Evolutionary conservation across 2,797 vertebrate genomes (phyloP), one percentile per base, ranked within the genome.

Genomic region (Phoebastria nigripes): DNA sequence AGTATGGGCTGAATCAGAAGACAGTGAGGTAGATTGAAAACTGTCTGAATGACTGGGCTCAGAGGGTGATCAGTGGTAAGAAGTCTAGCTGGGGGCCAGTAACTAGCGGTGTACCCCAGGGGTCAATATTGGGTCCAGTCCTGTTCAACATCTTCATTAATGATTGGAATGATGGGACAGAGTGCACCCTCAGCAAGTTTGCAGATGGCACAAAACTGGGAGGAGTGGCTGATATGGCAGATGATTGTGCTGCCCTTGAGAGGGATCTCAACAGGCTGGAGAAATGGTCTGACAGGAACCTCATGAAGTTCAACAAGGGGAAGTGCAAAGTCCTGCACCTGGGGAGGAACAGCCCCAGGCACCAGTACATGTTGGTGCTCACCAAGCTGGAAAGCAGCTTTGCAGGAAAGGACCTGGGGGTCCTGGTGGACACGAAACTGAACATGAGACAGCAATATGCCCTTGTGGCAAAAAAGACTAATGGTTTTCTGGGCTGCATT

Each of bases 281-380:
- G 16, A 87, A 82, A 52, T n/a, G 0, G 41, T 21, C 25, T 56
- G 33, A 61, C 37, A 72, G 26, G 54, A 55, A 15, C 4, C 1
- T 66, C 0, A 0, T 10, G 3, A 10, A 78, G 35, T 33, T 47
- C 37, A 72, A 9, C 4, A 66, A 52, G 11, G 8, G 28, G 16
- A 74, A 67, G 8, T 29, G 8, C 2, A 7, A 79, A 46, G 22
- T 71, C 26, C 24, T 69, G 16, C 11, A 47, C 8, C 14, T 20
- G 8, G 14, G 15, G n/a, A 81, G 24, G 37, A 77, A 33, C 39
- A 81, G 20, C 19, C 8, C 22, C 16, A 77, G 25, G 18, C 46
- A 71, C 29, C 46, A 63, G 16, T 85, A 67, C 15, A 15, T 67
- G 12, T 11, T 22, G 47, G 21, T 47, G 21, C 18, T 74, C 33